A percentile compares a stretch with the other conserved stretches of the same genome.
Conservation (phyloP, 2,113 vertebrate species). For the Tragelaphus strepsiceros region DNA sequence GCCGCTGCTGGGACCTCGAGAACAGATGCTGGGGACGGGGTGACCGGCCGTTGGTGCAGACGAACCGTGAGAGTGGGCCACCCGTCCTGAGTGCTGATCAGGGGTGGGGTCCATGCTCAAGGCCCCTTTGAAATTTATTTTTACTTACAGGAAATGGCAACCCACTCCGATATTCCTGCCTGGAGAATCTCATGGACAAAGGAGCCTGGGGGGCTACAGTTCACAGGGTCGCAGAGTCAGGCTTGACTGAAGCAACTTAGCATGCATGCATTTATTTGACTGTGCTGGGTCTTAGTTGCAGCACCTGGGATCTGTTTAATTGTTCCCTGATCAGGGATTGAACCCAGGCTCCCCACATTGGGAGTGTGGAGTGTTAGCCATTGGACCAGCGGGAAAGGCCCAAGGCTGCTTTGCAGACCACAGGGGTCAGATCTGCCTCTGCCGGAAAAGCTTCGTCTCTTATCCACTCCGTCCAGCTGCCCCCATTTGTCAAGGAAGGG, state of each 20-base stretch:
- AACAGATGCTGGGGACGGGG: neutral
- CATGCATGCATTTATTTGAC: neutral
- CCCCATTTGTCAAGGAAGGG: neutral
- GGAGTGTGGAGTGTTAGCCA: neutral
- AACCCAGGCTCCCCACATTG: neutral
- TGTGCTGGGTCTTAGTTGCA: neutral
- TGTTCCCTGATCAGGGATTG: neutral
- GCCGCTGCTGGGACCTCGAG: neutral
- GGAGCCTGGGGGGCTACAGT: neutral
- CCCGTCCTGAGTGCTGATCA: neutral
- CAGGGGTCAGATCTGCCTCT: too few relatives aligned
- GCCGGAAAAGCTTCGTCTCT: neutral
- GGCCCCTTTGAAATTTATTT: neutral
- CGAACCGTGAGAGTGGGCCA: accelerated
- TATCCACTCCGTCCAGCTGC: neutral
- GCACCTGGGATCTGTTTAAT: neutral
- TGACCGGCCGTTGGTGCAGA: neutral
- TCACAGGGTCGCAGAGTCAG: neutral
- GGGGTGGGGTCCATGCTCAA: neutral
- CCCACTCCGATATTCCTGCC: neutral
- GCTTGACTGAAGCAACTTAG: neutral
- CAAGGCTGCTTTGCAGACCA: neutral
- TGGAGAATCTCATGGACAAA: neutral
- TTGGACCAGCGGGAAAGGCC: neutral
- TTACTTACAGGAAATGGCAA: neutral